A percentile compares a stretch with the other conserved stretches of the same genome.
These are phyloP conservation scores for Dioctria linearis DNA, from an alignment of 2,888 invertebrate species.

Conservation along the genomic window DNA sequence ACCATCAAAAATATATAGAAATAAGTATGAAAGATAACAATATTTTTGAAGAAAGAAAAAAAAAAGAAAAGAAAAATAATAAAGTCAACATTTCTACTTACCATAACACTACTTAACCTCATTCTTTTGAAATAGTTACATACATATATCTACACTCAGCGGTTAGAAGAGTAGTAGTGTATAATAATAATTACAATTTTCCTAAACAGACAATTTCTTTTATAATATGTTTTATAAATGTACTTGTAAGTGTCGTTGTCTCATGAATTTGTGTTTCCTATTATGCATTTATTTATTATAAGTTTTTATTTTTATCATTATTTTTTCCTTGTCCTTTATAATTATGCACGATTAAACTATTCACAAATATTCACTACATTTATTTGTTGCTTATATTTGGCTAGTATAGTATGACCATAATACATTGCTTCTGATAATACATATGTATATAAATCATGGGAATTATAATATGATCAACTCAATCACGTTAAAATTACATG, in stretches of 20 bases:
- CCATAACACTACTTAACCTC: too few species aligned
- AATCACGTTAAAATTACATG: slow-evolving; percentile 12
- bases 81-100: too few species aligned
- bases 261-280: slow-evolving; percentile 57
- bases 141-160: too few species aligned
- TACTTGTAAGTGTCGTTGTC: slow-evolving; percentile 60
- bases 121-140: too few species aligned
- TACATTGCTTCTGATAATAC: slow-evolving; percentile 2
- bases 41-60: too few species aligned
- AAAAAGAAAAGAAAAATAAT: too few species aligned
- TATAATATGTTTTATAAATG: slow-evolving; percentile 55
- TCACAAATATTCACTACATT: not conserved
- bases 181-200: not conserved
- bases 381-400: slow-evolving; percentile 19
- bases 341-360: not conserved
- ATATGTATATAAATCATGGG: slow-evolving; percentile 14
- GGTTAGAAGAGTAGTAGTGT: too few species aligned
- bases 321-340: too few species aligned
- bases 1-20: too few species aligned
- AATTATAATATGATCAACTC: slow-evolving; percentile 6
- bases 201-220: not conserved
- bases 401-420: slow-evolving; percentile 15
- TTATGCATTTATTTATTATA: not conserved
- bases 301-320: not conserved
- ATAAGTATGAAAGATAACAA: too few species aligned